Percentiles rank a stretch among this genome's conserved stretches.
phyloP scores from a whole-genome alignment of 2,888 invertebrate species.

The Stegana nigrithorax region DNA sequence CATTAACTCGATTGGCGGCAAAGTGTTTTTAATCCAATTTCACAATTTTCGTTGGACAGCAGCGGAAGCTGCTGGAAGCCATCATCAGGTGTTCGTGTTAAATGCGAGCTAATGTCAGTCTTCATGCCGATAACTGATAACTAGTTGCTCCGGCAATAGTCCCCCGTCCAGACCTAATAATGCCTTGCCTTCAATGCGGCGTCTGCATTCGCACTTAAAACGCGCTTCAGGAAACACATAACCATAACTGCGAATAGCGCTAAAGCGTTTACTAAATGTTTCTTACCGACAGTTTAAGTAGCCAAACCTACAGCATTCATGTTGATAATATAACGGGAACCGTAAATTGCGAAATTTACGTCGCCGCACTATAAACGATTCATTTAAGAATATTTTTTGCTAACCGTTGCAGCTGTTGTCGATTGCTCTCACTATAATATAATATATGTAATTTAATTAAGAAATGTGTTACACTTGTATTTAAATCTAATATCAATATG shows the following conservation, averaged over 20 bases:
- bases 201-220: background rate
- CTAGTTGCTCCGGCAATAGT: conserved; percentile 31
- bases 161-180: background rate
- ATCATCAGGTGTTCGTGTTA: conserved; percentile 60
- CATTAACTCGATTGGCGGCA: background rate
- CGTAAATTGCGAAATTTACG: too few species aligned
- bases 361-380: too few species aligned
- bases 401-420: too few species aligned
- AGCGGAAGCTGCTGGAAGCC: conserved; percentile 38
- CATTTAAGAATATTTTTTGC: too few species aligned
- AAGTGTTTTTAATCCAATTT: too few species aligned
- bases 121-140: conserved; percentile 38
- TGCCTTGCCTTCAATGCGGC: background rate
- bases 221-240: background rate
- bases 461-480: too few species aligned
- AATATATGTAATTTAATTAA: too few species aligned
- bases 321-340: too few species aligned
- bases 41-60: conserved; percentile 3
- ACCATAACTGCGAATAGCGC: background rate
- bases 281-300: too few species aligned
- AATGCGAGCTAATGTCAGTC: conserved; percentile 60
- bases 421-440: too few species aligned
- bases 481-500: too few species aligned
- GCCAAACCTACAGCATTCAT: too few species aligned
- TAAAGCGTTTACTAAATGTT: background rate